These are phyloP conservation scores for Chiroxiphia lanceolata DNA, from an alignment of 2,797 vertebrate species.

Conservation along the genomic window DNA sequence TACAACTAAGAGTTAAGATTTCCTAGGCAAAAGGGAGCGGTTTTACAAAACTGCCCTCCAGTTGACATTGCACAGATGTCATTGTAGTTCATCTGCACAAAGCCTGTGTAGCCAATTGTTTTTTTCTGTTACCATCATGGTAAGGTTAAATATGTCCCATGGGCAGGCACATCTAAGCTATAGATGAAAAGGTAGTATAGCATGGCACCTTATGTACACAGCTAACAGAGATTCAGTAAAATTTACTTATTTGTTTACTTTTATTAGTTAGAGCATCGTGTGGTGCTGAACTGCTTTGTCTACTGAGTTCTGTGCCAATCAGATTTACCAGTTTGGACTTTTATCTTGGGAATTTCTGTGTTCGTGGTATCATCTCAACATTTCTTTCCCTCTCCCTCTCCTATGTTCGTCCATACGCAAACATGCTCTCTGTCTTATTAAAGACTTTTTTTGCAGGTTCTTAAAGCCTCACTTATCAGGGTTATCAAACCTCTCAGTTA, in stretches of 20 bases:
- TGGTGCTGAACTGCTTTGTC: neutral
- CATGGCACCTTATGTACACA: neutral
- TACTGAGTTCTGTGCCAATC: neutral
- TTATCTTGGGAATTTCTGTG: neutral
- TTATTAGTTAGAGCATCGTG: neutral
- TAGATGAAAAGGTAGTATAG: neutral
- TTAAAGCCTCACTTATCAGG: neutral
- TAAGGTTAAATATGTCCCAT: neutral
- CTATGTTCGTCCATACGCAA: accelerated
- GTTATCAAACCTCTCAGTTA: neutral
- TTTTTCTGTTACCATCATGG: neutral
- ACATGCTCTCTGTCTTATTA: neutral
- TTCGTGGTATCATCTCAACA: accelerated
- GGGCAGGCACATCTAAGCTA: neutral
- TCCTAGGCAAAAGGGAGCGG: neutral
- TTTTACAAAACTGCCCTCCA: neutral
- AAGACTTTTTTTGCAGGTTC: neutral
- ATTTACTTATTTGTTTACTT: neutral
- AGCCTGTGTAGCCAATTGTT: accelerated
- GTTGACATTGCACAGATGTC: neutral
- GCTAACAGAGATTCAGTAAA: neutral
- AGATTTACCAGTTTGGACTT: neutral
- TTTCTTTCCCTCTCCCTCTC: neutral
- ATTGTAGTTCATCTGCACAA: neutral
- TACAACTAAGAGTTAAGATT: neutral